These are phyloP conservation scores for Seriola rivoliana DNA, from an alignment of 2,113 vertebrate species.

Conservation along the genomic window DNA sequence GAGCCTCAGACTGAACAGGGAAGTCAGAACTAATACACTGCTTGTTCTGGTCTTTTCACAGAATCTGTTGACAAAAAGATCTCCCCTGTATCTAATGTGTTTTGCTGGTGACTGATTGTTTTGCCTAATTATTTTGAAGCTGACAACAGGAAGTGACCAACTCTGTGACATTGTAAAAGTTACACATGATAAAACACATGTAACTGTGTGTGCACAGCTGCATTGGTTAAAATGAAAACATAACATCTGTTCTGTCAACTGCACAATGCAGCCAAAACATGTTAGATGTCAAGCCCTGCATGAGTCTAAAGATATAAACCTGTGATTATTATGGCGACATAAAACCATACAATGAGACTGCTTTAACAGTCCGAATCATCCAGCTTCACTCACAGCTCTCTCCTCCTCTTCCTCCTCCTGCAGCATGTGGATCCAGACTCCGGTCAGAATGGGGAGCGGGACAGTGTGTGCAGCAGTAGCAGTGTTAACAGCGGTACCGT, in stretches of 20 bases:
- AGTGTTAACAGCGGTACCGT: slow-evolving; percentile 13
- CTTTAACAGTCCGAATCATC: no score
- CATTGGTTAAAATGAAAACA: background rate
- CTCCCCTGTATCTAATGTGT: no score
- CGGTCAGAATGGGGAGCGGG: slow-evolving; percentile 43
- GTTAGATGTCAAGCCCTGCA: background rate
- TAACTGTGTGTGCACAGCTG: background rate
- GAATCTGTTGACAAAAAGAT: no score
- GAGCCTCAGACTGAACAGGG: background rate
- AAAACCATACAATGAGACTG: no score
- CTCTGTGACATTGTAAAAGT: background rate
- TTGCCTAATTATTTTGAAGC: no score
- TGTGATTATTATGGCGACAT: no score
- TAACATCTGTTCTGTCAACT: background rate
- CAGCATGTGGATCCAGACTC: slow-evolving; percentile 49
- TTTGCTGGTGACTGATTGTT: no score
- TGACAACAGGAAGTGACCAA: no score
- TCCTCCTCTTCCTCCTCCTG: background rate
- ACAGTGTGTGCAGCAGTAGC: slow-evolving; percentile 39
- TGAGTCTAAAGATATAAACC: background rate
- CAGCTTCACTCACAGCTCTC: no score
- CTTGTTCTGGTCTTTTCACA: no score
- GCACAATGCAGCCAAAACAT: background rate
- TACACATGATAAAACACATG: background rate
- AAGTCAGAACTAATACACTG: background rate